Base-by-base conservation (phyloP, 2,797 vertebrate genomes). In the Novumbra hubbsi region DNA sequence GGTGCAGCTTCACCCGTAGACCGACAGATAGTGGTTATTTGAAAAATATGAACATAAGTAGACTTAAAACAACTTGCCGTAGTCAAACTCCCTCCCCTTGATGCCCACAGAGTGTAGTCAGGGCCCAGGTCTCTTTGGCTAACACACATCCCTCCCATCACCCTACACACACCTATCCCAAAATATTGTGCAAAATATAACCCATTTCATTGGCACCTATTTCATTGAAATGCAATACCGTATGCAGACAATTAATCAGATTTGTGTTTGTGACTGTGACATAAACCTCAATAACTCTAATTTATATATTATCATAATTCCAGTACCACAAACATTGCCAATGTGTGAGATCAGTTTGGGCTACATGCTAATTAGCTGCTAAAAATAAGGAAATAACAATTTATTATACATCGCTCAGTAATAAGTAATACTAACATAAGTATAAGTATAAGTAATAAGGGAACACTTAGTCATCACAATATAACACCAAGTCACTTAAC, bases 141-240 rank as follows among this genome's bases (percentile, higher is more conserved):
- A n/a, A 38, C 41, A 57, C 15, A 21, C 30, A 70, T 24, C 41
- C 41, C 41, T 41, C 41, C 41, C 41, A 64, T 17, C 8, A 30
- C 15, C 68, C 32, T 68, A 32, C 73, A 72, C 65, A 74, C 21
- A 62, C 14, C 32, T 32, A 34, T 27, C 15, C 57, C 27, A 21
- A 27, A 12, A 16, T 55, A 41, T 24, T 14, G 24, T n/a, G 71
- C 73, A 15, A 24, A 71, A 72, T 60, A 24, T 79, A 78, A 85
- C 87, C 81, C 77, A 21, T 72, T 57, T 80, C 82, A 86, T 83
- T 84, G 84, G 80, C 82, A 80, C 70, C 76, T 66, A 24, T 65
- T 2, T 78, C 72, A 60, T 73, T 75, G 72, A 70, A 81, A 73
- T 75, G 76, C 85, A 81, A 24, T 64, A 81, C 3, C 70, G 27